Percentiles rank a stretch among this genome's conserved stretches.
Evolutionary conservation across 1,140 invertebrate genomes (phyloP).

Genomic region (Bombus terrestris): DNA sequence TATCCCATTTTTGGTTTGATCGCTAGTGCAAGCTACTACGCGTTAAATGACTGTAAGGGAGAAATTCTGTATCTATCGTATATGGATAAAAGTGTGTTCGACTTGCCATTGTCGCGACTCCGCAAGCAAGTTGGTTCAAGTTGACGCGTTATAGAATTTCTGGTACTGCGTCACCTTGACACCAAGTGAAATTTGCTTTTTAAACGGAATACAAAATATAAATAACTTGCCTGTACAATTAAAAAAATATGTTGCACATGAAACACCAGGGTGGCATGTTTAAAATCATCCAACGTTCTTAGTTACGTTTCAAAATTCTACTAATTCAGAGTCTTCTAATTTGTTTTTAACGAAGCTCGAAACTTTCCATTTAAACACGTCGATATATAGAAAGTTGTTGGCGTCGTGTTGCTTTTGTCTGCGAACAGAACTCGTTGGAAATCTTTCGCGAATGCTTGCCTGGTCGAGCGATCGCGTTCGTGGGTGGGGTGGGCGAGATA

Average conservation of each 20-base stretch:
- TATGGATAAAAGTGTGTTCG: not conserved
- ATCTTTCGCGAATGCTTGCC: constrained; percentile 1
- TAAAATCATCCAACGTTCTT: not conserved
- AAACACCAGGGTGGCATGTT: not conserved
- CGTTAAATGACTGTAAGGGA: not conserved
- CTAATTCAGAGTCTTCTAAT: not conserved
- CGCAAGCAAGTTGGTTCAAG: not conserved
- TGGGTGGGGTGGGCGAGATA: not conserved
- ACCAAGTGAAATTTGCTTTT: not conserved
- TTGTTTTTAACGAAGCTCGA: not conserved
- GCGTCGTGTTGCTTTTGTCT: not conserved
- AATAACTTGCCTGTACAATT: not conserved
- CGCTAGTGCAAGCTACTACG: not conserved
- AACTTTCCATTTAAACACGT: constrained; percentile 7
- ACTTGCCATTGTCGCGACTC: not conserved
- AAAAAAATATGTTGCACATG: no score
- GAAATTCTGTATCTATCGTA: not conserved
- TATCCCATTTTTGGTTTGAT: not conserved
- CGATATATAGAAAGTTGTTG: constrained; percentile 22
- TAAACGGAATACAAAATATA: not conserved
- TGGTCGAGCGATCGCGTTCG: not conserved
- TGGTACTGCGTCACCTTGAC: constrained; percentile 34
- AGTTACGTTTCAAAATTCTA: not conserved
- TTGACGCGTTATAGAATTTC: constrained; percentile 46
- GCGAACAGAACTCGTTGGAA: constrained; percentile 9